Conservation (phyloP, 2,797 vertebrate genomes). For the Perdix hodgsoniae region DNA sequence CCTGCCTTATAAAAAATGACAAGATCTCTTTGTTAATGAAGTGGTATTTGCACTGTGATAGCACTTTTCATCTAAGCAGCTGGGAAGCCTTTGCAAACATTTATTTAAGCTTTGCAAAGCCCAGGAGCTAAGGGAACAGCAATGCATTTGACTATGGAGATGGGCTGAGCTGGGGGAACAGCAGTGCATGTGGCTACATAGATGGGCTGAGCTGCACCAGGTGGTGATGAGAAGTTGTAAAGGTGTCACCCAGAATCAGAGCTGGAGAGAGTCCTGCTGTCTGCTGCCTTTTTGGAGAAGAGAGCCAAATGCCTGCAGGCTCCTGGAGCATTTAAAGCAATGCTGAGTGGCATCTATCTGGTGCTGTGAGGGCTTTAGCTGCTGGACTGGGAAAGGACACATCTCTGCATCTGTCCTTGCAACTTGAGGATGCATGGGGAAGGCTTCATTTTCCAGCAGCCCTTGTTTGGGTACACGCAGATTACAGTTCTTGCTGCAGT, state of each 20-base stretch:
- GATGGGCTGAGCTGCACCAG: fast-evolving
- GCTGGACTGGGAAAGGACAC: not conserved
- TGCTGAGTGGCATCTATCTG: not conserved
- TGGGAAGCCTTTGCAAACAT: constrained; percentile 47
- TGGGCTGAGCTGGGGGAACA: not conserved
- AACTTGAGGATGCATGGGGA: not conserved
- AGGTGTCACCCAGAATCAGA: not conserved
- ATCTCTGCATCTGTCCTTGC: not conserved
- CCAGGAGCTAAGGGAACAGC: not conserved
- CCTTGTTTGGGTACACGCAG: not conserved
- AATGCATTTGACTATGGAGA: fast-evolving
- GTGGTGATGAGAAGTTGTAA: fast-evolving
- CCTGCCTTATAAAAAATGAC: not conserved
- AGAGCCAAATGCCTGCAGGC: not conserved
- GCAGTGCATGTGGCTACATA: too few relatives aligned
- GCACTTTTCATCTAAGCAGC: constrained; percentile 10
- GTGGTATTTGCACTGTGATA: constrained; percentile 6
- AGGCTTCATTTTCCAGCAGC: not conserved
- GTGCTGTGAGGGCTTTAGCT: not conserved
- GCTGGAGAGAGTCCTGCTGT: not conserved
- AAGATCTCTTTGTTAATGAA: constrained; percentile 53
- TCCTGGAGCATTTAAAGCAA: not conserved
- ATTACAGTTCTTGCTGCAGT: not conserved
- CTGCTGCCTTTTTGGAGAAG: not conserved
- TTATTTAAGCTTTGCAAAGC: constrained; percentile 42